A percentile compares a stretch with the other conserved stretches of the same genome.
phyloP scores from a whole-genome alignment of 2,113 vertebrate genomes.

The Steatornis caripensis region DNA sequence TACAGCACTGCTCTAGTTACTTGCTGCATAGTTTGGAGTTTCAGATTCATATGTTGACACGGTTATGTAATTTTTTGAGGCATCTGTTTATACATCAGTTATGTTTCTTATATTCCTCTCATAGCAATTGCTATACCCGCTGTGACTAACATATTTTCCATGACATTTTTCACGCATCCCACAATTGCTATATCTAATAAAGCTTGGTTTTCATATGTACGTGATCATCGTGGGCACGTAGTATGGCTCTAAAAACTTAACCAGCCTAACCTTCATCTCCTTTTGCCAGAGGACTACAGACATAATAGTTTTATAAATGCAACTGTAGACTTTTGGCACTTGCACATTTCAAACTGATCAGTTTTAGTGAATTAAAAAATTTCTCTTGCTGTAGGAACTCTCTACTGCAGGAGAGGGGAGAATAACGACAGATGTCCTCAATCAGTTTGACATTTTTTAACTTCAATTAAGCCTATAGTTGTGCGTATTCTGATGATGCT shows the following conservation, averaged over 20 bases:
- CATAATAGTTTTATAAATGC: neutral
- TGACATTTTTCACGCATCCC: neutral
- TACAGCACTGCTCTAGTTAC: neutral
- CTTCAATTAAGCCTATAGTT: neutral
- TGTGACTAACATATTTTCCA: neutral
- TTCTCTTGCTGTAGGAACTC: neutral
- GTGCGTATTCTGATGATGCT: neutral
- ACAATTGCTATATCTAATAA: neutral
- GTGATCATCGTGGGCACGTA: neutral
- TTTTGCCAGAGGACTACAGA: neutral
- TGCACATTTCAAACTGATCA: neutral
- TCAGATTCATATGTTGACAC: neutral
- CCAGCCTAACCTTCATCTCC: neutral
- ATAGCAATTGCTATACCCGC: neutral
- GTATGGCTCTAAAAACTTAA: constrained; percentile 12
- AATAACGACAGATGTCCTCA: neutral
- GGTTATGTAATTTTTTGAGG: neutral
- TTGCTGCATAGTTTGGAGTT: neutral
- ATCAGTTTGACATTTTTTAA: neutral
- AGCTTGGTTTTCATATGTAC: neutral
- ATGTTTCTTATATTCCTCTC: neutral
- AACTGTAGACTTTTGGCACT: neutral
- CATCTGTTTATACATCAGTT: neutral
- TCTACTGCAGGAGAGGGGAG: neutral
- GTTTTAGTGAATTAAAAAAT: constrained; percentile 13